Evolutionary conservation across 2,888 invertebrate genomes (phyloP), one percentile per base, ranked within the genome.

Genomic region (Zygaena filipendulae): DNA sequence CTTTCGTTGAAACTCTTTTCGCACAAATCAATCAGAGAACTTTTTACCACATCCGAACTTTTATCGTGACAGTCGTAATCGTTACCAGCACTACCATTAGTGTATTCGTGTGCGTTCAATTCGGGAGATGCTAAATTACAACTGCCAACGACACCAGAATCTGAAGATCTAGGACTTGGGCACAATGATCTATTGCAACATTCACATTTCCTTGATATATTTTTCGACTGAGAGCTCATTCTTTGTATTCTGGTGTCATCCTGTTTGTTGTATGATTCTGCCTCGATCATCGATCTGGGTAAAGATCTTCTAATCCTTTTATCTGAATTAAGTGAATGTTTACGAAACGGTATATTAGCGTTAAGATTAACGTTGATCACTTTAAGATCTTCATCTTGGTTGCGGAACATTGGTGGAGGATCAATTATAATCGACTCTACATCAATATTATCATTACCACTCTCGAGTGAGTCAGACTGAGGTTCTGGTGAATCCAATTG

Each of bases 121-220:
- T 88, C 88, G 0, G 89, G 88, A 1, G 89, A 88, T 3, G 88
- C 84, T 35, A 90, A 75, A 30, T 87, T 86, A 51, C 87, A 90
- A 63, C 91, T 91, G 13, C 92, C 92, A 1, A 91, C 92, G 70
- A 93, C 89, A 12, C 93, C 93, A 0, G 92, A 92, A 58, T 91
- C 90, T 9, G 92, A 92, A 4, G 88, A 90, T 37, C 89, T 77
- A 0, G 87, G 87, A 60, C 89, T 90, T 20, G 84, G 85, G 38
- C 85, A 86, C 40, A 83, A 60, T 0, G 85, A 85, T 42, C 81
- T 77, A 43, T 83, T 83, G 40, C 85, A 85, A 45, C 85, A 85
- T 48, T 82, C 83, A 45, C 85, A 85, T 51, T 74, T 77, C 35
- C 49, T 59, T 14, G 52, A 49, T 19, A 32, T 32, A 40, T 62